Conservation (phyloP, 2,797 vertebrate species). For the Artibeus jamaicensis region DNA sequence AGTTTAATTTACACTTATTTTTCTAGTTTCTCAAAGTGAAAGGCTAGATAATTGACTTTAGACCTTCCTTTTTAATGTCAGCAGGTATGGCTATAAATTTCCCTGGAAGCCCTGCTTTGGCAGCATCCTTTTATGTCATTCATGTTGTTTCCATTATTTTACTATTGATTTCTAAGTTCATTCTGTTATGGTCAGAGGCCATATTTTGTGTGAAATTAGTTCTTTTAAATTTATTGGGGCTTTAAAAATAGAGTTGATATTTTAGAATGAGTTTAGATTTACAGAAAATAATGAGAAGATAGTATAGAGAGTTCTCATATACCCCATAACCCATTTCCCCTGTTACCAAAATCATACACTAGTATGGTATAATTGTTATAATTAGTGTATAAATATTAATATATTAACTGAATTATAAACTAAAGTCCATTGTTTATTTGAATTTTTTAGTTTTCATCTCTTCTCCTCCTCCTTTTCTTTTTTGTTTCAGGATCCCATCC, state of each 20-base stretch:
- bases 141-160: background rate
- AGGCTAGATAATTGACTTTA: background rate
- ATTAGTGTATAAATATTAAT: background rate
- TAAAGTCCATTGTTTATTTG: background rate
- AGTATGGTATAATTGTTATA: background rate
- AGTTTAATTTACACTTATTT: background rate
- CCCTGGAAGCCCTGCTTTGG: background rate
- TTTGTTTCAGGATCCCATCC: background rate
- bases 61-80: background rate
- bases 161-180: background rate
- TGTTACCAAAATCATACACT: background rate
- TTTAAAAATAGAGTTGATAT: background rate
- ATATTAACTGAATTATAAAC: background rate
- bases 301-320: too few relatives aligned
- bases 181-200: background rate
- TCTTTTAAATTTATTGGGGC: too few relatives aligned
- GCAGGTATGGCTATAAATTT: background rate
- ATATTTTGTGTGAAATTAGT: background rate
- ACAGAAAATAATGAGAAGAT: background rate
- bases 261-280: background rate
- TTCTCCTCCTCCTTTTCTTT: rapidly evolving
- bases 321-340: too few relatives aligned
- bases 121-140: background rate
- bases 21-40: background rate
- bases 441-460: background rate